These are phyloP conservation scores for Xenopus laevis DNA, from an alignment of 2,113 vertebrate species.

Conservation along the genomic window DNA sequence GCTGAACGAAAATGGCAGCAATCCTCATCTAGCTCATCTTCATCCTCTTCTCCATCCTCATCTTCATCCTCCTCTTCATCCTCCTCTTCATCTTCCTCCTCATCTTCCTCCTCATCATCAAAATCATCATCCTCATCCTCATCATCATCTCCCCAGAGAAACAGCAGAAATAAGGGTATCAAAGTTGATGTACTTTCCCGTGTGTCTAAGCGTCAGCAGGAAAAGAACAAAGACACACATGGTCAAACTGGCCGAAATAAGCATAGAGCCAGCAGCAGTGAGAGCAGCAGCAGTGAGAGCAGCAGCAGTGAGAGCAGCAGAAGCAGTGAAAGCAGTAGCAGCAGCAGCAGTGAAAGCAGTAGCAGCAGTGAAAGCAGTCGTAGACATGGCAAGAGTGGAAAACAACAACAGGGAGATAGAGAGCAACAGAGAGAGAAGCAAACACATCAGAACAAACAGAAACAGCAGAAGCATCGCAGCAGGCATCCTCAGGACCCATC, in stretches of 20 bases:
- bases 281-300: fast-evolving
- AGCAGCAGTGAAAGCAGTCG: fast-evolving
- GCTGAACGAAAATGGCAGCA: not conserved
- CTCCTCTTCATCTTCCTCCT: slow-evolving; percentile 34
- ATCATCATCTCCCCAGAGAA: not conserved
- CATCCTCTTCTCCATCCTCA: slow-evolving; percentile 48
- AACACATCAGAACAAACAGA: not conserved
- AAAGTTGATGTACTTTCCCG: not conserved
- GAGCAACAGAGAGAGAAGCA: slow-evolving; percentile 11
- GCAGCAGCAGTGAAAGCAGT: fast-evolving
- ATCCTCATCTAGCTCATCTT: slow-evolving; percentile 41
- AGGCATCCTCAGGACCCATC: not conserved
- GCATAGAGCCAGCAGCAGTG: not conserved
- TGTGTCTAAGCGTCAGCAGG: not conserved
- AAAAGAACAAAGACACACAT: not conserved
- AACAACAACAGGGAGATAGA: slow-evolving; percentile 7
- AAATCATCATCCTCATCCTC: not conserved
- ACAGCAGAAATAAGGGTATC: not conserved
- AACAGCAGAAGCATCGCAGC: not conserved
- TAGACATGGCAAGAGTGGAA: fast-evolving
- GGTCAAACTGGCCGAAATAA: not conserved
- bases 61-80: slow-evolving; percentile 26
- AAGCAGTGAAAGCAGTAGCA: not conserved
- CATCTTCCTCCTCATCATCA: slow-evolving; percentile 10
- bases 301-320: fast-evolving